These are phyloP conservation scores for Brachypalpus laphriformis DNA, from an alignment of 2,888 invertebrate genomes.

Conservation along the genomic window DNA sequence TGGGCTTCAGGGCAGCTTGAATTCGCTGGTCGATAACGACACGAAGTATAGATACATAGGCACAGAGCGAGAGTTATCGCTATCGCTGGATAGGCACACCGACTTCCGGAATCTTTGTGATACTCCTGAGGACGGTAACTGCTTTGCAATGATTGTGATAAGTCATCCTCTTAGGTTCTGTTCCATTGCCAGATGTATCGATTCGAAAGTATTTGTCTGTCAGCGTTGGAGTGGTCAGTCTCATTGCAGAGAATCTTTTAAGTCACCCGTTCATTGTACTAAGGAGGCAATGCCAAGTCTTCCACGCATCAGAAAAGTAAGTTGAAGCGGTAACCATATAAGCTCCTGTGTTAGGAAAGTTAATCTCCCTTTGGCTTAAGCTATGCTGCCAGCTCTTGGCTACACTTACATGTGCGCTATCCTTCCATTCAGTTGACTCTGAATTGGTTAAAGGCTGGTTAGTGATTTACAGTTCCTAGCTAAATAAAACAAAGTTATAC, in stretches of 20 bases:
- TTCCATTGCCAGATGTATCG: conserved; percentile 83
- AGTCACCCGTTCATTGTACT: conserved; percentile 97
- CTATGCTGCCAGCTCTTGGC: too few species aligned
- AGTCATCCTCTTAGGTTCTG: not conserved
- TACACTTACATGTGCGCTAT: too few species aligned
- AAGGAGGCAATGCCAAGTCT: conserved; percentile 96
- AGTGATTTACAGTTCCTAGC: too few species aligned
- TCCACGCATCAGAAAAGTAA: conserved; percentile 81
- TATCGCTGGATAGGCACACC: conserved; percentile 80
- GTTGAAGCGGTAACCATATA: not conserved
- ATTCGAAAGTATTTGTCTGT: conserved; percentile 89
- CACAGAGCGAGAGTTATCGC: conserved; percentile 80
- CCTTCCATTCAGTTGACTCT: too few species aligned
- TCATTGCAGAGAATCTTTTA: conserved; percentile 94
- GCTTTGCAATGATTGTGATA: not conserved
- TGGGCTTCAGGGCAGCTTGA: conserved; percentile 77
- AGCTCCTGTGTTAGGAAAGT: too few species aligned
- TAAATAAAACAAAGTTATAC: too few species aligned
- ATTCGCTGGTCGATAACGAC: conserved; percentile 74
- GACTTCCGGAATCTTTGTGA: conserved; percentile 79
- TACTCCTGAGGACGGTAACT: conserved; percentile 81
- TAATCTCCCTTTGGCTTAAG: too few species aligned
- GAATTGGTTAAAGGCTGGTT: too few species aligned
- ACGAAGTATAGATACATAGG: conserved; percentile 79
- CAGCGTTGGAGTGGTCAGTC: conserved; percentile 91